Evolutionary conservation across 2,113 vertebrate genomes (phyloP).

Genomic region (Daboia siamensis): DNA sequence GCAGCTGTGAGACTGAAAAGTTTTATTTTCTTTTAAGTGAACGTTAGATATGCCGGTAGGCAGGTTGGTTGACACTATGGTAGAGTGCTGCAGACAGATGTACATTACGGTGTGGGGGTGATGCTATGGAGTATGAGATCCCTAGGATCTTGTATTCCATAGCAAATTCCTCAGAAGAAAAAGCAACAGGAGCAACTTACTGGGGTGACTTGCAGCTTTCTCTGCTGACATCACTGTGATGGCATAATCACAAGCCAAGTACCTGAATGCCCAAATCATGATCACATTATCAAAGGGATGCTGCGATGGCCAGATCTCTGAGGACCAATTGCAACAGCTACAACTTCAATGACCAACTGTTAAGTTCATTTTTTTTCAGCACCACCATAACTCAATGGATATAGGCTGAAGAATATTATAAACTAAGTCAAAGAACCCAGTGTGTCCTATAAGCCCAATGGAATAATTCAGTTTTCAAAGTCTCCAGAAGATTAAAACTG

Average conservation of each 20-base stretch:
- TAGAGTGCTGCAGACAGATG: neutral
- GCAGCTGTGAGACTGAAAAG: neutral
- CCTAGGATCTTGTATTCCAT: neutral
- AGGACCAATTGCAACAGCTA: neutral
- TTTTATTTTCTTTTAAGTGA: neutral
- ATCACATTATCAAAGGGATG: neutral
- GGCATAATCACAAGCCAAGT: neutral
- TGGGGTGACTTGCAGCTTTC: neutral
- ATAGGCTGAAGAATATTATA: neutral
- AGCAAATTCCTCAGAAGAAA: neutral
- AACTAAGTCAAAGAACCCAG: neutral
- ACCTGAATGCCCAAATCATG: neutral
- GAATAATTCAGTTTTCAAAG: neutral
- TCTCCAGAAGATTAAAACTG: neutral
- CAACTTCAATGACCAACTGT: neutral
- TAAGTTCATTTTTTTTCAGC: neutral
- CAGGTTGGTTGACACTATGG: neutral
- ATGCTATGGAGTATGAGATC: neutral
- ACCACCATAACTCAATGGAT: neutral
- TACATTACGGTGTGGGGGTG: neutral
- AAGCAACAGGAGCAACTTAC: neutral
- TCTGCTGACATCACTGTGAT: neutral
- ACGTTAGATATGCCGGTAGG: neutral
- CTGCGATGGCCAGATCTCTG: neutral
- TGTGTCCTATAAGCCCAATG: neutral